Evolutionary conservation across 1,140 invertebrate species (phyloP).

Genomic region (Zaprionus kolodkinae): DNA sequence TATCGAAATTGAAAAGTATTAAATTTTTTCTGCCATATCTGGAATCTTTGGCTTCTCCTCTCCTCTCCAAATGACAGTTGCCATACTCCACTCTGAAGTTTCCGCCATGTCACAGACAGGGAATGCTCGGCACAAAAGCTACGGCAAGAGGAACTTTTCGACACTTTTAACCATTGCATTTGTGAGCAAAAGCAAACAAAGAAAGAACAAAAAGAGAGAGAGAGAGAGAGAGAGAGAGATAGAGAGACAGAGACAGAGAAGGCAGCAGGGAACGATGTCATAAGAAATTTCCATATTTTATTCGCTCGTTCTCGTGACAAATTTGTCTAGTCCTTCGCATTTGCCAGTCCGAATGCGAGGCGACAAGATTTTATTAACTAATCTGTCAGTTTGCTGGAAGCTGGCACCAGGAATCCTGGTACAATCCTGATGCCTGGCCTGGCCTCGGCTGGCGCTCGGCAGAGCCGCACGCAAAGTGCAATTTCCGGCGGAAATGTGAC

Average conservation of each 20-base stretch:
- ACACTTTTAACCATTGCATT: conserved; percentile 24
- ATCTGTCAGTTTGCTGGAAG: conserved; percentile 66
- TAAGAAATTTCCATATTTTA: conserved; percentile 74
- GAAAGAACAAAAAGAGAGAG: not conserved
- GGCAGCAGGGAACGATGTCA: conserved; percentile 41
- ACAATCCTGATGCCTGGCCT: conserved; percentile 17
- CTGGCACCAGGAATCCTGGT: conserved; percentile 5
- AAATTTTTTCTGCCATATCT: no score
- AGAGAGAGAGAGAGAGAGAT: not conserved
- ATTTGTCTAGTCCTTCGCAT: conserved; percentile 45
- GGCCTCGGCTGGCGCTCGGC: not conserved
- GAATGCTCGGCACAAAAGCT: conserved; percentile 24
- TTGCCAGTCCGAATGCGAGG: conserved; percentile 21
- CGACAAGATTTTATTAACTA: conserved; percentile 76
- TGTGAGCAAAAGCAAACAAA: conserved; percentile 1
- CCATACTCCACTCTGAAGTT: conserved; percentile 13
- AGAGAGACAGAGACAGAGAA: not conserved
- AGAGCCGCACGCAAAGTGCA: conserved; percentile 72
- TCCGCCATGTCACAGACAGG: conserved; percentile 31
- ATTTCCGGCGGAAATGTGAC: conserved; percentile 81
- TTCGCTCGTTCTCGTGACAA: conserved; percentile 60
- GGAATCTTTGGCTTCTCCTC: not conserved
- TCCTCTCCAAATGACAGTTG: not conserved
- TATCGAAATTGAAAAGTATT: no score
- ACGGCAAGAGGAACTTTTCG: conserved; percentile 35